Evolutionary conservation across 2,888 invertebrate species (phyloP).

Genomic region (Nymphalis urticae): DNA sequence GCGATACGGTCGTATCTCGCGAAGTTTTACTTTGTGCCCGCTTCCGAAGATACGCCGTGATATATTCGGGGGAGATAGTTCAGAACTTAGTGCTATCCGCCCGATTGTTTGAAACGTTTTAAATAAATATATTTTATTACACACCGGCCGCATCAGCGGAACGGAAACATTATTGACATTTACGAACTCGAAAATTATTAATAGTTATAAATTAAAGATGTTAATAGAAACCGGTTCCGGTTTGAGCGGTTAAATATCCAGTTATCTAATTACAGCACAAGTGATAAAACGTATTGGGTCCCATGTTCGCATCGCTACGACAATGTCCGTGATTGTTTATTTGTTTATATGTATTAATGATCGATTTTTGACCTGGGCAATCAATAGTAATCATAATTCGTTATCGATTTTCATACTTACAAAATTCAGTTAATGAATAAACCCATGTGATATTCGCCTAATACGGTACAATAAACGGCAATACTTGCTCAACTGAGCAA

Average conservation of each 20-base stretch:
- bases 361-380: no score
- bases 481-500: constrained; percentile 6
- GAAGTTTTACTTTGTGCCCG: constrained; percentile 44
- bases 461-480: constrained; percentile 2
- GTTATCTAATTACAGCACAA: no score
- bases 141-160: not conserved
- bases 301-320: no score
- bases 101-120: constrained; percentile 36
- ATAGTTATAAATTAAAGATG: no score
- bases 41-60: constrained; percentile 44
- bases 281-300: no score
- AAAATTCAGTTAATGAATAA: not conserved
- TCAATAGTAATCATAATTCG: no score
- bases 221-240: no score
- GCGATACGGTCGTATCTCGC: constrained; percentile 43
- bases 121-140: constrained; percentile 31
- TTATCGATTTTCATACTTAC: not conserved
- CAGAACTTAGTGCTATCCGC: constrained; percentile 39
- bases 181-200: no score
- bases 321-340: no score
- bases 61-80: constrained; percentile 45
- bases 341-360: no score
- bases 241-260: no score
- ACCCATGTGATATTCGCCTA: not conserved
- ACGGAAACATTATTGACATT: no score